phyloP scores from a whole-genome alignment of 2,113 vertebrate genomes.

The Aspiorhynchus laticeps region DNA sequence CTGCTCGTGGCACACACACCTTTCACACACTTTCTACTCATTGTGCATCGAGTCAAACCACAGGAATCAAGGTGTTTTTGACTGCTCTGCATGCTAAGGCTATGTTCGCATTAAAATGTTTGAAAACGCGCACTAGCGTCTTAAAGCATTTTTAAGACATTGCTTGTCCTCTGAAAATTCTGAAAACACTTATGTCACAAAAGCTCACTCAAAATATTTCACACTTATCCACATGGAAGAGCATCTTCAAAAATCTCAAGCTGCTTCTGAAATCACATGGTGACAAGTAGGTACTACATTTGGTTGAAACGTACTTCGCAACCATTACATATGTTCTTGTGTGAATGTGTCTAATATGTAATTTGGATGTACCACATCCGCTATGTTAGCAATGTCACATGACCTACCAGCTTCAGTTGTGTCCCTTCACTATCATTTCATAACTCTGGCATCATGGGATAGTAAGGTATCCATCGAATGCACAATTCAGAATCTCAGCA shows the following conservation, averaged over 20 bases:
- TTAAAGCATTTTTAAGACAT: background rate
- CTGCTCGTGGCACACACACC: slow-evolving; percentile 8
- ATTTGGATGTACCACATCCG: too few relatives aligned
- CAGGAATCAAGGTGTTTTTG: background rate
- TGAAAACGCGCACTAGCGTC: background rate
- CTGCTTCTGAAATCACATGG: background rate
- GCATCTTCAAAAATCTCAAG: background rate
- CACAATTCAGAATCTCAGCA: too few relatives aligned
- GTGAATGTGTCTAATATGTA: too few relatives aligned
- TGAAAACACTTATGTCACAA: background rate
- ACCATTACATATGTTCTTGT: too few relatives aligned
- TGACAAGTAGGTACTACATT: background rate
- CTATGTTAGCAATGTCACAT: too few relatives aligned
- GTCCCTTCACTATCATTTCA: too few relatives aligned
- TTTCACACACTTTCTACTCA: slow-evolving; percentile 8
- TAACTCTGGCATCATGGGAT: too few relatives aligned
- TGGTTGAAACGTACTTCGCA: background rate
- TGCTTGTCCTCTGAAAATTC: background rate
- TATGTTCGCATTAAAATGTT: background rate
- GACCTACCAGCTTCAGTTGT: too few relatives aligned
- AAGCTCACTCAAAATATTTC: background rate
- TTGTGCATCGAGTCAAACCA: slow-evolving; percentile 8
- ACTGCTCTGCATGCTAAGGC: background rate
- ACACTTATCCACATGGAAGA: background rate
- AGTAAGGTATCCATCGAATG: too few relatives aligned